Evolutionary conservation across 2,888 invertebrate species (phyloP), one percentile per base, ranked within the genome.

Genomic region (Thecophora atra): DNA sequence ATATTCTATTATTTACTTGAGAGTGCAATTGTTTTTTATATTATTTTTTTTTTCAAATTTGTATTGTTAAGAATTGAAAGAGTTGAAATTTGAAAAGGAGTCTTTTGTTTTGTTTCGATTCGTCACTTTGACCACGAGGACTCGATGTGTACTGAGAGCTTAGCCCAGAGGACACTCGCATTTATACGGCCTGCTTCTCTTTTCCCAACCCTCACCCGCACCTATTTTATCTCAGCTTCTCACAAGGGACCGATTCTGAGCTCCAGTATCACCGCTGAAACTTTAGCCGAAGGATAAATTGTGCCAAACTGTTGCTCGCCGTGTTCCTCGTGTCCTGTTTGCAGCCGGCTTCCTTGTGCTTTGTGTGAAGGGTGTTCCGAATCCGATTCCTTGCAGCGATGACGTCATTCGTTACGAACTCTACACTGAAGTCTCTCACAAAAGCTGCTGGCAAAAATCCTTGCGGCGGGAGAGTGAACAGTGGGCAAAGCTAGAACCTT

Each of bases 101-200:
- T 19, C 37, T n/a, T 66, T 37, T 42, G 28, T 19, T 21, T 2
- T 65, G 17, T 30, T 37, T 24, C 21, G 30, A 24, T n/a, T 24
- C 26, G 26, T 51, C 71, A 73, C 78, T 77, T 75, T 75, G 67
- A 73, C 75, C 73, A 73, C 74, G 70, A 79, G 77, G 78, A 30
- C 42, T 19, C 37, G 51, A 19, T 26, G 17, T 30, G 70, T 26
- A 82, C 82, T 82, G 80, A 78, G 71, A 77, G 76, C 79, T 75
- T 72, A 65, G 44, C 73, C 66, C 77, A 78, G 79, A 76, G 78
- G 74, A 63, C 37, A 72, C 74, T 56, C 73, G 75, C 76, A 77
- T 82, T 80, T 82, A 82, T 82, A 83, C 76, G 21, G 24, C 17
- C 26, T 7, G 54, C 73, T 77, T 70, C 76, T 6, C 26, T 21